Evolutionary conservation across 2,888 invertebrate species (phyloP).

Genomic region (Leptarthrus brevirostris): DNA sequence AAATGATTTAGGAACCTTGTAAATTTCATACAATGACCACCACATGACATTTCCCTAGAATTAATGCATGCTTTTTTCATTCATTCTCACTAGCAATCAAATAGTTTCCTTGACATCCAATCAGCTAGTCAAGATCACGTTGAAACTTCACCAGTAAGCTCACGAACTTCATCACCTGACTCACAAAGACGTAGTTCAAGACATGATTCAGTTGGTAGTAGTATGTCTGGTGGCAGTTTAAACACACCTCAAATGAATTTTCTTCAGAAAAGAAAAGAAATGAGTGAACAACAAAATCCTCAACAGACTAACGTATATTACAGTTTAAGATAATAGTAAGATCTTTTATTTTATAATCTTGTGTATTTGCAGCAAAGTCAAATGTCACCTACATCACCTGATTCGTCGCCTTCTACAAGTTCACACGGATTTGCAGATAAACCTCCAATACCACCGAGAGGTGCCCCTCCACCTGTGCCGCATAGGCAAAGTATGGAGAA

Average conservation of each 20-base stretch:
- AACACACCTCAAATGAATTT: constrained; percentile 71
- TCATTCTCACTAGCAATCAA: constrained; percentile 62
- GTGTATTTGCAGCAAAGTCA: constrained; percentile 28
- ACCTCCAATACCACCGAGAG: constrained; percentile 72
- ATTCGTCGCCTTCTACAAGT: constrained; percentile 61
- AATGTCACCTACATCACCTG: constrained; percentile 53
- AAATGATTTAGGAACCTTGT: too few species aligned
- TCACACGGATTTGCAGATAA: constrained; percentile 66
- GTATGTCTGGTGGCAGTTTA: constrained; percentile 61
- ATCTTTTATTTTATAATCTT: background rate
- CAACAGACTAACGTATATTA: constrained; percentile 40
- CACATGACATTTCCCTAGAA: background rate
- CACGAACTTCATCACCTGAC: constrained; percentile 71
- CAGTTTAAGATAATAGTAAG: background rate
- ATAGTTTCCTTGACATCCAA: constrained; percentile 66
- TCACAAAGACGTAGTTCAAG: constrained; percentile 66
- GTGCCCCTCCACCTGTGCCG: constrained; percentile 72
- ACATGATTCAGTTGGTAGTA: constrained; percentile 62
- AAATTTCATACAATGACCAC: constrained; percentile 19
- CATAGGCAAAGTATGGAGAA: constrained; percentile 66
- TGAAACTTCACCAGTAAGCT: constrained; percentile 70
- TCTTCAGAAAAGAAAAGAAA: constrained; percentile 67
- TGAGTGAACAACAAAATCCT: constrained; percentile 62
- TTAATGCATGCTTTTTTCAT: constrained; percentile 26
- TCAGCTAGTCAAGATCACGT: constrained; percentile 61